These are phyloP conservation scores for Camelus dromedarius DNA, from an alignment of 2,113 vertebrate genomes.

Conservation along the genomic window DNA sequence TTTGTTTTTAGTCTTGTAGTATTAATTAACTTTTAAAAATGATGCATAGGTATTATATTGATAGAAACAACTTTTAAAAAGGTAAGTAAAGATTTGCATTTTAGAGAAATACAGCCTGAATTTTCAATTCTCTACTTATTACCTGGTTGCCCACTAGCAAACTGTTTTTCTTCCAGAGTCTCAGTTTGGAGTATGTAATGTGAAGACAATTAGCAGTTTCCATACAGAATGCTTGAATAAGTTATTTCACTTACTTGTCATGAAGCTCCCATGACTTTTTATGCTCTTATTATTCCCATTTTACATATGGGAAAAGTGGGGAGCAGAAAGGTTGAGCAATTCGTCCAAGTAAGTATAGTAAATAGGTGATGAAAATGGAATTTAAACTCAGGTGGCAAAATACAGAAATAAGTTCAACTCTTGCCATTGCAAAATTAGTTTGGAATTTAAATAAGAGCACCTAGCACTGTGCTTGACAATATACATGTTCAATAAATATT, in stretches of 20 bases:
- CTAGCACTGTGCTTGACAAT: background rate
- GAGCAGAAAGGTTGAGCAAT: background rate
- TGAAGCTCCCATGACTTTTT: background rate
- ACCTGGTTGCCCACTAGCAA: background rate
- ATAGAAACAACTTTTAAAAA: slow-evolving; percentile 21
- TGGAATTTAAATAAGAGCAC: slow-evolving; percentile 18
- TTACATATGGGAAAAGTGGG: background rate
- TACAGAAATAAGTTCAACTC: background rate
- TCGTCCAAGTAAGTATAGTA: background rate
- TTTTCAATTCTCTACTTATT: background rate
- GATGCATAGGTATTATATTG: background rate
- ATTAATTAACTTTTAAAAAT: background rate
- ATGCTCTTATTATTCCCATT: background rate
- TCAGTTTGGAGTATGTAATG: background rate
- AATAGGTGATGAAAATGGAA: background rate
- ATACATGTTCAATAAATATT: slow-evolving; percentile 33
- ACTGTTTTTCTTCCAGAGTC: background rate
- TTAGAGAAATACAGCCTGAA: background rate
- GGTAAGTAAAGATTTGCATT: background rate
- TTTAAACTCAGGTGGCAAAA: slow-evolving; percentile 23
- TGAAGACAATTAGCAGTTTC: background rate
- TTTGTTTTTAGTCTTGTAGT: background rate
- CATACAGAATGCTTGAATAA: background rate
- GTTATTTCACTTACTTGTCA: background rate
- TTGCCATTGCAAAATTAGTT: background rate